Evolutionary conservation across 2,797 vertebrate species (phyloP).

Genomic region (Pseudomugil gertrudae): DNA sequence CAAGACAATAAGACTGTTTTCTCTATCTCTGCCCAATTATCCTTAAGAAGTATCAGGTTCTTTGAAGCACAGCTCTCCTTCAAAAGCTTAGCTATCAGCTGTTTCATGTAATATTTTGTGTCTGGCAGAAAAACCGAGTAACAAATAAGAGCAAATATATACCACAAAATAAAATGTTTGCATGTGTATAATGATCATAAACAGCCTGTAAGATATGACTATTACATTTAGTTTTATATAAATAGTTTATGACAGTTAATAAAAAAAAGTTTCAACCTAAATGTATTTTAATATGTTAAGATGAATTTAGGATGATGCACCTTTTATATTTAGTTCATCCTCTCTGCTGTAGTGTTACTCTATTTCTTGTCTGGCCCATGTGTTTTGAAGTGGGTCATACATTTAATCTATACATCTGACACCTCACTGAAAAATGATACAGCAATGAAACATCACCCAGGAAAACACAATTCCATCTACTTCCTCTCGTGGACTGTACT

Average conservation of each 20-base stretch:
- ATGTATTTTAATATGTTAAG: not conserved
- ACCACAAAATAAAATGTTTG: not conserved
- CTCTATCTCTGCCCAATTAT: constrained; percentile 4
- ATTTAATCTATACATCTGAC: constrained; percentile 7
- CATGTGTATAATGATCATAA: not conserved
- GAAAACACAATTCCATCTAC: not conserved
- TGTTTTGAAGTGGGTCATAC: constrained; percentile 9
- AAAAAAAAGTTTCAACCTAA: not conserved
- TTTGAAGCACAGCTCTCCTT: constrained; percentile 10
- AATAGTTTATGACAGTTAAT: not conserved
- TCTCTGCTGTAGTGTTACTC: not conserved
- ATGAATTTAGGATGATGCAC: not conserved
- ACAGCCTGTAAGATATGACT: not conserved
- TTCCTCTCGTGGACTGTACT: not conserved
- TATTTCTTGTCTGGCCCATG: not conserved
- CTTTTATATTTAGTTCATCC: not conserved
- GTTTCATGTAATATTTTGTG: not conserved
- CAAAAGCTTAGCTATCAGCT: not conserved
- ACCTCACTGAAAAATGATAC: not conserved
- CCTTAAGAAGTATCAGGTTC: constrained; percentile 16
- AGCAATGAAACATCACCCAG: not conserved
- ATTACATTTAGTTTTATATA: not conserved
- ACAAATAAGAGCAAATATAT: not conserved
- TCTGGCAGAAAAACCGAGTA: constrained; percentile 4
- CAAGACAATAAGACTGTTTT: constrained; percentile 13